Evolutionary conservation across 1,140 invertebrate species (phyloP).

Genomic region (Scaptomyza montana): DNA sequence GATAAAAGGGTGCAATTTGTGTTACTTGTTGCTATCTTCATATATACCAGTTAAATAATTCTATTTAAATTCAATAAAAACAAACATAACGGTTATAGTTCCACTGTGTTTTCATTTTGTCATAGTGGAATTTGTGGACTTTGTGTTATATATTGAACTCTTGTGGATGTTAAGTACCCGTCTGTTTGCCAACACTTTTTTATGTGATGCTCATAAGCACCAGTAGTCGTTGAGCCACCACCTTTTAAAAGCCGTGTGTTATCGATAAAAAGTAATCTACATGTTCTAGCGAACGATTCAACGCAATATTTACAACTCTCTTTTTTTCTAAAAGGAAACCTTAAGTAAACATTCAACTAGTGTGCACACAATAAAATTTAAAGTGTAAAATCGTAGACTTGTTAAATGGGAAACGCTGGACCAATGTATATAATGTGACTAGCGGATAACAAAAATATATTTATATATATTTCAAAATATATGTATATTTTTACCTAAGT

Average conservation of each 20-base stretch:
- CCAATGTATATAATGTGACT: constrained; percentile 10
- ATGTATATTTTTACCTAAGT: constrained; percentile 30
- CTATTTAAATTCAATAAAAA: constrained; percentile 78
- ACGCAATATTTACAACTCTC: constrained; percentile 36
- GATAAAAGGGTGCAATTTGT: constrained; percentile 51
- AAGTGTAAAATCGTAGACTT: background rate
- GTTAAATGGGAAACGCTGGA: background rate
- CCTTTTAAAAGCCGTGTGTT: background rate
- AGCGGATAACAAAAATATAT: background rate
- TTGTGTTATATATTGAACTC: background rate
- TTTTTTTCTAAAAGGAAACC: background rate
- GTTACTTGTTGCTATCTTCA: constrained; percentile 79
- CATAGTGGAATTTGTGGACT: background rate
- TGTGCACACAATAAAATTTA: constrained; percentile 4
- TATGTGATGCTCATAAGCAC: background rate
- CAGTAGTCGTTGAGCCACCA: constrained; percentile 2
- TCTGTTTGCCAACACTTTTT: constrained; percentile 6
- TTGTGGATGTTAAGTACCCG: background rate
- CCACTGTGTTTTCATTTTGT: background rate
- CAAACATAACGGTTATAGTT: constrained; percentile 5
- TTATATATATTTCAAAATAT: constrained; percentile 1
- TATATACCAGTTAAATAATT: constrained; percentile 73
- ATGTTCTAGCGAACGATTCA: constrained; percentile 31
- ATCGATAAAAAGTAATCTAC: constrained; percentile 18
- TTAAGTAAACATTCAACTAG: constrained; percentile 37